These are phyloP conservation scores for Pollimyrus isidori DNA, from an alignment of 2,113 vertebrate species.

Conservation along the genomic window DNA sequence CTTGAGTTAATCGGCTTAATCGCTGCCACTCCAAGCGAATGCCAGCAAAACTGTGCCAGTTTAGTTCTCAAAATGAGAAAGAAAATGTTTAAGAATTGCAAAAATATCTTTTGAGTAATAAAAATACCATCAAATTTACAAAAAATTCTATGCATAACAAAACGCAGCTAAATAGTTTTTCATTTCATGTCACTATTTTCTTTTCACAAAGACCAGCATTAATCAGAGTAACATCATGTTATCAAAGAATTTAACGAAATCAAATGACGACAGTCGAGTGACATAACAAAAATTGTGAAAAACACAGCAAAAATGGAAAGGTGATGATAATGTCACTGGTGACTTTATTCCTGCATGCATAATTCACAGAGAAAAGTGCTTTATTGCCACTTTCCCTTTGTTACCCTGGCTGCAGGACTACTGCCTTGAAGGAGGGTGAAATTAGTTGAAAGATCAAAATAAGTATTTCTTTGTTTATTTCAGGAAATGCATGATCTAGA, in stretches of 20 bases:
- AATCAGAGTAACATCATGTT: neutral
- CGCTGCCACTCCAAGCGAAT: neutral
- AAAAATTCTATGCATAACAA: neutral
- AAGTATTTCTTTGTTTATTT: neutral
- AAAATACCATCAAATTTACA: neutral
- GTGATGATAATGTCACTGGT: neutral
- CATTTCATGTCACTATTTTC: neutral
- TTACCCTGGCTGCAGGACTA: neutral
- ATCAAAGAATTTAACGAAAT: neutral
- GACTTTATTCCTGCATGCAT: neutral
- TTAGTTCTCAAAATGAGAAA: neutral
- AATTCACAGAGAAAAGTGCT: neutral
- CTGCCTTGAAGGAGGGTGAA: neutral
- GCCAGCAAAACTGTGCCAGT: neutral
- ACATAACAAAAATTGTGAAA: neutral
- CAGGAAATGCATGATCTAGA: neutral
- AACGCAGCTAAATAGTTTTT: neutral
- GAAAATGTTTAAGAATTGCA: neutral
- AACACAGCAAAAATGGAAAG: neutral
- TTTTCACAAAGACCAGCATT: neutral
- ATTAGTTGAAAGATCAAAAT: neutral
- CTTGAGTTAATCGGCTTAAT: neutral
- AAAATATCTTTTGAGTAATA: neutral
- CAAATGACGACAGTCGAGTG: neutral
- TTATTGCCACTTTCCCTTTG: neutral